Conservation (phyloP, 1,140 invertebrate genomes). For the Aricia agestis region DNA sequence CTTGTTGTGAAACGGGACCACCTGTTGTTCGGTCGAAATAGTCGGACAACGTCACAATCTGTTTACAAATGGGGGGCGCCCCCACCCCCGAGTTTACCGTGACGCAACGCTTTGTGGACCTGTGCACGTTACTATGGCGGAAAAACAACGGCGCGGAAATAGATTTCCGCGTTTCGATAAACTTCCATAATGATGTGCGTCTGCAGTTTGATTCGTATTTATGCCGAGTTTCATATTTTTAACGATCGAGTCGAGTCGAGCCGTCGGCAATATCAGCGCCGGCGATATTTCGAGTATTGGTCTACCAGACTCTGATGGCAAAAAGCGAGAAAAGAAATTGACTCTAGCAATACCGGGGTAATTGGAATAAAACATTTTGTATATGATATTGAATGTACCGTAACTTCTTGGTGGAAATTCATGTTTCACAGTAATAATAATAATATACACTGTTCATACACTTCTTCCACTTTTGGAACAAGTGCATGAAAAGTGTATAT, state of each 20-base stretch:
- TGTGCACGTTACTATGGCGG: constrained; percentile 58
- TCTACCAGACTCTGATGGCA: too few species aligned
- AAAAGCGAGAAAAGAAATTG: too few species aligned
- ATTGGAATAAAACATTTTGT: too few species aligned
- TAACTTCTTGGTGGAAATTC: too few species aligned
- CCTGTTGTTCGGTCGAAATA: constrained; percentile 64
- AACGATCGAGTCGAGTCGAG: background rate
- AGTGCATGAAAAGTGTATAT: too few species aligned
- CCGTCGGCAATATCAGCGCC: background rate
- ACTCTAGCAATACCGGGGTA: too few species aligned
- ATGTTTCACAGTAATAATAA: too few species aligned
- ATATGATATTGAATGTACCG: too few species aligned
- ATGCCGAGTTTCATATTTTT: background rate
- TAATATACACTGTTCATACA: too few species aligned
- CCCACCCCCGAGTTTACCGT: constrained; percentile 46
- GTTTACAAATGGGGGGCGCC: constrained; percentile 65
- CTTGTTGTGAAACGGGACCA: constrained; percentile 38
- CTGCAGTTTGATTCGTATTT: background rate
- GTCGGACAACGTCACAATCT: constrained; percentile 62
- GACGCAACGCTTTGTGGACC: constrained; percentile 67
- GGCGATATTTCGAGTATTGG: background rate
- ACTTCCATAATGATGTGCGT: constrained; percentile 33
- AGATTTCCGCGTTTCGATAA: constrained; percentile 57
- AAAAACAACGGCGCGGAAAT: constrained; percentile 66
- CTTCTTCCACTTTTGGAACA: too few species aligned